phyloP scores from a whole-genome alignment of 2,888 invertebrate genomes.

The Clusia tigrina region DNA sequence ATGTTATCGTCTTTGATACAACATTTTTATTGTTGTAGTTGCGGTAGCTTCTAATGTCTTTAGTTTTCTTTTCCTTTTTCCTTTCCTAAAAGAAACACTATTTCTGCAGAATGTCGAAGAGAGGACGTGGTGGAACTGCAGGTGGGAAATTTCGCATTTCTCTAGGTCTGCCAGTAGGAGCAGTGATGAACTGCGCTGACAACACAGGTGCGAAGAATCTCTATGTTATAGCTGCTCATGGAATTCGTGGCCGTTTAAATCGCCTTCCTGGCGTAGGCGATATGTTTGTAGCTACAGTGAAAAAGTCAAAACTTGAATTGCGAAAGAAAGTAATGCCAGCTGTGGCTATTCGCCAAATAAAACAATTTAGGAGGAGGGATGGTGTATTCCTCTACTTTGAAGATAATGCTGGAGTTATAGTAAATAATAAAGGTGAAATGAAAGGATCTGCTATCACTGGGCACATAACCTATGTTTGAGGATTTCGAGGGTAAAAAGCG shows the following conservation, averaged over 20 bases:
- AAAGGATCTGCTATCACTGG: slow-evolving; percentile 99
- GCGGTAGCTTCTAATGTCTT: too few relatives aligned
- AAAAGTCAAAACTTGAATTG: slow-evolving; percentile 99
- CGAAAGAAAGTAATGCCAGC: slow-evolving; percentile 99
- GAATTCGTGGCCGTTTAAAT: slow-evolving; percentile 97
- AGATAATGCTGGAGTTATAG: slow-evolving; percentile 99
- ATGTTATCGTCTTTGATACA: too few relatives aligned
- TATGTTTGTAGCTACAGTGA: slow-evolving; percentile 99
- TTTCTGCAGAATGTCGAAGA: too few relatives aligned
- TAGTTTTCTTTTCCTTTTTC: too few relatives aligned
- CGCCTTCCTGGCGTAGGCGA: slow-evolving; percentile 97
- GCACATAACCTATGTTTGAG: slow-evolving; percentile 99
- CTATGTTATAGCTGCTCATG: slow-evolving; percentile 98
- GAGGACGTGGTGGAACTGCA: slow-evolving; percentile 99
- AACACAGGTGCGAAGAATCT: slow-evolving; percentile 99
- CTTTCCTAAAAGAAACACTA: too few relatives aligned
- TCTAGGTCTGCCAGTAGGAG: slow-evolving; percentile 98
- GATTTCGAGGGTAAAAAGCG: too few relatives aligned
- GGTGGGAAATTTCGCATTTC: slow-evolving; percentile 99
- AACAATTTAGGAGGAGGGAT: slow-evolving; percentile 98
- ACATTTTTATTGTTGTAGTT: too few relatives aligned
- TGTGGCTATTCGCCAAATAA: slow-evolving; percentile 97
- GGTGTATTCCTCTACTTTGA: slow-evolving; percentile 99
- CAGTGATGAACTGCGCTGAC: slow-evolving; percentile 99
- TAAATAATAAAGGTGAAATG: slow-evolving; percentile 99